These are phyloP conservation scores for Papilio demoleus DNA, from an alignment of 2,888 invertebrate genomes.

Conservation along the genomic window DNA sequence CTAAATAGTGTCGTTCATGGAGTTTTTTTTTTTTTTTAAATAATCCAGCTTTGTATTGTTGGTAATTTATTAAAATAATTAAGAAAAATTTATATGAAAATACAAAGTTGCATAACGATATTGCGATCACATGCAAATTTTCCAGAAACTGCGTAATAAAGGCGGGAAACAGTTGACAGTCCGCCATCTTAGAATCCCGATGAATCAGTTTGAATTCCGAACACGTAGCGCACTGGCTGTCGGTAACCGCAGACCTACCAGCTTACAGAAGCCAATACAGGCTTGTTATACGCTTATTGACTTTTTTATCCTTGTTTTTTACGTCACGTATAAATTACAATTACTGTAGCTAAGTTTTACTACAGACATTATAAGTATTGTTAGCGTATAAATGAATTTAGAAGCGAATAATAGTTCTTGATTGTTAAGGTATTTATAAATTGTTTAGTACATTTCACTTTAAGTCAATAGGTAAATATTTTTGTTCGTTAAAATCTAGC, in stretches of 20 bases:
- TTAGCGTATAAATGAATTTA: neutral
- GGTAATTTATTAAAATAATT: neutral
- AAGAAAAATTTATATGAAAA: neutral
- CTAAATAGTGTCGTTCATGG: too few relatives aligned
- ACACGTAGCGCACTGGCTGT: slow-evolving; percentile 60
- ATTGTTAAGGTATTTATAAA: neutral
- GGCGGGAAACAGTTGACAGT: slow-evolving; percentile 51
- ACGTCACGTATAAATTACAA: slow-evolving; percentile 23
- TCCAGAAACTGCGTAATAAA: slow-evolving; percentile 48
- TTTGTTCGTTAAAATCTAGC: neutral
- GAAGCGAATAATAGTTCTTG: neutral
- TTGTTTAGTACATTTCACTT: too few relatives aligned
- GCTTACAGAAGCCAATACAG: slow-evolving; percentile 46
- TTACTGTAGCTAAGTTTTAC: neutral
- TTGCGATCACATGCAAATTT: slow-evolving; percentile 38
- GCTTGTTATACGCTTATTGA: slow-evolving; percentile 33
- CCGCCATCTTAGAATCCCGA: slow-evolving; percentile 72
- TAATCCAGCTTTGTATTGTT: neutral
- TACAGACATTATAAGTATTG: neutral
- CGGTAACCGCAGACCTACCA: slow-evolving; percentile 54
- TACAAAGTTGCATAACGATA: slow-evolving; percentile 9
- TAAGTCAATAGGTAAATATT: neutral
- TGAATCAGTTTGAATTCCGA: slow-evolving; percentile 71
- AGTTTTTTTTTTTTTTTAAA: too few relatives aligned
- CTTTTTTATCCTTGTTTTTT: slow-evolving; percentile 25